Evolutionary conservation across 2,113 vertebrate genomes (phyloP).

Genomic region (Ammospiza nelsoni): DNA sequence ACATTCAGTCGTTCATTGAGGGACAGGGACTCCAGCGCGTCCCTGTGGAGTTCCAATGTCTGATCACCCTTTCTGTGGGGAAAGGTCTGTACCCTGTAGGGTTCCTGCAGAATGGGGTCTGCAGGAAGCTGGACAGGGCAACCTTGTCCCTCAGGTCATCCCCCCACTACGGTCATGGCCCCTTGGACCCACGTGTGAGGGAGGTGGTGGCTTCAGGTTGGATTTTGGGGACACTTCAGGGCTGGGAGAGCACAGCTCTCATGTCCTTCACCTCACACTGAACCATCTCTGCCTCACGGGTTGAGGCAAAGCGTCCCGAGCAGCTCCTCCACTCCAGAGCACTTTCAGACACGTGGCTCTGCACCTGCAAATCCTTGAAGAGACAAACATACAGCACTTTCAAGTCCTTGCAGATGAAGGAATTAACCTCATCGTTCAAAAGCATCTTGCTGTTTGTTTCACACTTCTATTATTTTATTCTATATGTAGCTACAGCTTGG

Average conservation of each 20-base stretch:
- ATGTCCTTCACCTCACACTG: background rate
- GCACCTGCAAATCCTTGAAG: background rate
- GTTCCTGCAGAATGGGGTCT: background rate
- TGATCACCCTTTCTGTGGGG: background rate
- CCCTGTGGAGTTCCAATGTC: background rate
- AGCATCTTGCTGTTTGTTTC: background rate
- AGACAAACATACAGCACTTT: background rate
- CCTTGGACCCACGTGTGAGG: too few relatives aligned
- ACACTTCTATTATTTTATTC: background rate
- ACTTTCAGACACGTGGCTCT: background rate
- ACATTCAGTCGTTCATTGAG: background rate
- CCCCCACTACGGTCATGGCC: fast-evolving
- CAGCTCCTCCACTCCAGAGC: background rate
- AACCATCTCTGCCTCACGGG: background rate
- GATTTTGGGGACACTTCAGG: background rate
- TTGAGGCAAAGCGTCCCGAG: background rate
- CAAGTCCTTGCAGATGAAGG: background rate
- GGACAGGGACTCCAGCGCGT: background rate
- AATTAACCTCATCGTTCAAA: background rate
- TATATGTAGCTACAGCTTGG: background rate
- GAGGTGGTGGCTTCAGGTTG: background rate
- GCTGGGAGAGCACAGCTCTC: background rate
- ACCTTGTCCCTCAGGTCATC: fast-evolving
- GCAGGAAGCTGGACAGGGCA: background rate
- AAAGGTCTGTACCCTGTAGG: background rate